Evolutionary conservation across 1,140 invertebrate species (phyloP).

Genomic region (Marisa cornuarietis): DNA sequence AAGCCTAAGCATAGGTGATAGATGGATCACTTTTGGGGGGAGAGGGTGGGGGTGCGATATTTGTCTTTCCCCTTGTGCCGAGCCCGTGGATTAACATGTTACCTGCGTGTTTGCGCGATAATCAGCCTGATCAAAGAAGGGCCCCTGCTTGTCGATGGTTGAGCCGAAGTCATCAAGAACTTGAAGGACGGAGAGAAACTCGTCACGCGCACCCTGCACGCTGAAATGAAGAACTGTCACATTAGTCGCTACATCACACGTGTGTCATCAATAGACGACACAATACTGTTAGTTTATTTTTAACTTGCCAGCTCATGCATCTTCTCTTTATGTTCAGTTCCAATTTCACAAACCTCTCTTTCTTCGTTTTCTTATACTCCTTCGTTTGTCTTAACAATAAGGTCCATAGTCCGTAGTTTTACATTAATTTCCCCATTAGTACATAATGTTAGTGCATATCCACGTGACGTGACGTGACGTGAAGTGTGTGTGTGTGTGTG

Average conservation of each 20-base stretch:
- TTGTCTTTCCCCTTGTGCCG: too few relatives aligned
- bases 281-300: background rate
- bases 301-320: background rate
- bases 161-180: slow-evolving; percentile 28
- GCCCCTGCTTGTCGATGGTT: slow-evolving; percentile 30
- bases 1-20: too few relatives aligned
- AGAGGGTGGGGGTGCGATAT: too few relatives aligned
- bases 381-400: background rate
- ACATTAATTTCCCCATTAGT: background rate
- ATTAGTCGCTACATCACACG: too few relatives aligned
- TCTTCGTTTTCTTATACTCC: background rate
- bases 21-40: too few relatives aligned
- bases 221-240: slow-evolving; percentile 19
- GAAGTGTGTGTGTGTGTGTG: background rate
- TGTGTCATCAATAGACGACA: too few relatives aligned
- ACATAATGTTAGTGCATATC: background rate
- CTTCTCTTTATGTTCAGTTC: background rate
- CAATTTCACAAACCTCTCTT: background rate
- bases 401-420: background rate
- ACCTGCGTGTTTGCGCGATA: slow-evolving; percentile 44
- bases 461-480: too few relatives aligned
- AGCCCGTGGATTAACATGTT: background rate
- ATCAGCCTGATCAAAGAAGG: slow-evolving; percentile 45
- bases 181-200: slow-evolving; percentile 41
- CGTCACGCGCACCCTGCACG: slow-evolving; percentile 28